Base-by-base conservation (phyloP, 2,113 vertebrate species). In the Acrocephalus arundinaceus region DNA sequence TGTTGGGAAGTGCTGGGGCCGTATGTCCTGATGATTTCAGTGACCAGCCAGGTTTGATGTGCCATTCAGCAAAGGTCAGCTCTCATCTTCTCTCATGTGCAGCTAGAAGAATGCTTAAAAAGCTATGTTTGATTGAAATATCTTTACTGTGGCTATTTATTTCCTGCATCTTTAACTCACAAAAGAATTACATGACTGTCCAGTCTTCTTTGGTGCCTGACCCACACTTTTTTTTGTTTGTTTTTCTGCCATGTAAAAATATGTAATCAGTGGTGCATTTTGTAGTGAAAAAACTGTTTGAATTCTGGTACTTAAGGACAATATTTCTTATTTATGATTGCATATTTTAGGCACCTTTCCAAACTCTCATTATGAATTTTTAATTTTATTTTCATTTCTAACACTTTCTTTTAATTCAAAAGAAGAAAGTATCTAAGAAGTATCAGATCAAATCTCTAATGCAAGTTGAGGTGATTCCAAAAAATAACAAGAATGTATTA, bases 311-410 rank as follows among this genome's bases (percentile, higher is more conserved):
- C 20, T 62, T 88, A 66, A 33, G 46, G 22, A 37, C 8, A 62
- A 16, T 59, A 73, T 72, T 87, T 76, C 9, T 70, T 83, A 33
- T 43, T 73, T 85, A 49, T 80, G 8, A 22, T 17, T 80, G 20
- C 3, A 23, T 73, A 61, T 85, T 90, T 80, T 83, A 74, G 43
- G 73, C 10, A 66, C 4, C 9, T 83, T 85, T 85, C 22, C 43
- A 79, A 75, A 85, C 6, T 52, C 9, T 85, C 13, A 35, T 85
- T n/a, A 28, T 67, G 43, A 86, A 77, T 20, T 83, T 80, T 13
- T n/a, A 43, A 41, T 70, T 94, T 85, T 66, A 54, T 94, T 94
- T 91, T 82, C 5, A 55, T 90, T 80, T 11, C 39, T 77, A 82
- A 68, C 11, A 39, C 25, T 61, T 89, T n/a, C 27, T 49, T 87